Evolutionary conservation across 2,113 vertebrate species (phyloP).

Genomic region (Oncorhynchus tshawytscha): DNA sequence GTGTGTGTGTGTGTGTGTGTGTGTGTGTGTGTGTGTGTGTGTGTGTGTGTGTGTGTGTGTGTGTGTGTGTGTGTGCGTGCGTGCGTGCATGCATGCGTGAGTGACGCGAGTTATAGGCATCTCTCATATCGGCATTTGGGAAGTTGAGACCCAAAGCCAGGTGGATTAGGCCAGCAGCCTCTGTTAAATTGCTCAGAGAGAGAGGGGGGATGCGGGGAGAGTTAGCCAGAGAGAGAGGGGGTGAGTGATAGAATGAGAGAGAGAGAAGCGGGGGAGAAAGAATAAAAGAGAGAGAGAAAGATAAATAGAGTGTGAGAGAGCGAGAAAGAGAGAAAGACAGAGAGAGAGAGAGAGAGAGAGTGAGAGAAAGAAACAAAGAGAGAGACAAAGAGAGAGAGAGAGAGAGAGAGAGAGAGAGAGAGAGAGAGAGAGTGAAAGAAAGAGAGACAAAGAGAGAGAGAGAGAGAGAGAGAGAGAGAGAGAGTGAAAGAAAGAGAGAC

Average conservation of each 20-base stretch:
- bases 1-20: background rate
- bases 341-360: constrained; percentile 51
- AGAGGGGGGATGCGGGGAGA: constrained; percentile 1
- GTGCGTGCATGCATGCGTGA: background rate
- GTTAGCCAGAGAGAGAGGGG: background rate
- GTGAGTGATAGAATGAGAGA: background rate
- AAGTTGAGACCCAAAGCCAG: constrained; percentile 62
- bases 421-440: too few species aligned
- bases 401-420: too few species aligned
- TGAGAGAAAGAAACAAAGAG: too few species aligned
- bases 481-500: constrained; percentile 46
- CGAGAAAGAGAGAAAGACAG: constrained; percentile 33
- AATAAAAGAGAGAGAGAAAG: constrained; percentile 37
- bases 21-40: background rate
- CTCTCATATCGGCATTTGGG: constrained; percentile 52
- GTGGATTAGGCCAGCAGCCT: constrained; percentile 57
- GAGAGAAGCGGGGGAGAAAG: background rate
- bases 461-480: constrained; percentile 38
- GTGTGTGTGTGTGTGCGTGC: background rate
- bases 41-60: background rate
- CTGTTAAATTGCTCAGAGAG: constrained; percentile 66
- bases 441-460: constrained; percentile 33
- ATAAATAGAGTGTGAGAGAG: constrained; percentile 46
- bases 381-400: too few species aligned
- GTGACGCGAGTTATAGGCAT: constrained; percentile 46